Evolutionary conservation across 1,140 invertebrate genomes (phyloP).

Genomic region (Pemphigus obesinymphae): DNA sequence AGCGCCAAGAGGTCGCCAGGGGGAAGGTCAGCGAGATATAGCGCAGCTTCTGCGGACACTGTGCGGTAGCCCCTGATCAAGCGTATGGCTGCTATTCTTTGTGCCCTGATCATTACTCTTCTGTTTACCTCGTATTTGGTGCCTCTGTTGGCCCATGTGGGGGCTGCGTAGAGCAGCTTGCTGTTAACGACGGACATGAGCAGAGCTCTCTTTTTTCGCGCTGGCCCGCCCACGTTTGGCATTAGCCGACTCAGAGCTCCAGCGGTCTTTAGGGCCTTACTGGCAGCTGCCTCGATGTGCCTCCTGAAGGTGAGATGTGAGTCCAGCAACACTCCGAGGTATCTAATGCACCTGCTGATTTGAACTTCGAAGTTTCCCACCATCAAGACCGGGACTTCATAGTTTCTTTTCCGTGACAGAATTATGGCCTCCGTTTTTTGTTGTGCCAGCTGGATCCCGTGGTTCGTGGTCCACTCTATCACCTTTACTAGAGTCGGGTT

Average conservation of each 20-base stretch:
- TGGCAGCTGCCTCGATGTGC: too few relatives aligned
- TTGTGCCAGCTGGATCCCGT: not conserved
- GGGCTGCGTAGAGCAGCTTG: not conserved
- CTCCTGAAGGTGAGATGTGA: too few relatives aligned
- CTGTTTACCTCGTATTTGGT: not conserved
- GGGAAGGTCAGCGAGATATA: not conserved
- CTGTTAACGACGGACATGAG: not conserved
- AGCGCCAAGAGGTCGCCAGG: too few relatives aligned
- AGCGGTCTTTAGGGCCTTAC: too few relatives aligned
- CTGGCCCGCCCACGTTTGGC: too few relatives aligned
- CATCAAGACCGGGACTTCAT: not conserved
- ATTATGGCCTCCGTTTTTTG: not conserved
- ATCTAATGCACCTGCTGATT: not conserved
- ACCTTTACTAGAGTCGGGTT: too few relatives aligned
- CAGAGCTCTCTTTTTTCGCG: not conserved
- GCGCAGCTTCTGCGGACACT: not conserved
- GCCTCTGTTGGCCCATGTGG: too few relatives aligned
- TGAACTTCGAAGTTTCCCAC: not conserved
- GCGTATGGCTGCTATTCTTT: not conserved
- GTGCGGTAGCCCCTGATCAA: not conserved
- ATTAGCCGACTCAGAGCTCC: too few relatives aligned
- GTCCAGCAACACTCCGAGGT: not conserved
- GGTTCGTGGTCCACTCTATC: not conserved
- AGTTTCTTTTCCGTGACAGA: not conserved
- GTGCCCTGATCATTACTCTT: not conserved